Evolutionary conservation across 1,140 invertebrate genomes (phyloP), one percentile per base, ranked within the genome.

Genomic region (Drosophila eugracilis): DNA sequence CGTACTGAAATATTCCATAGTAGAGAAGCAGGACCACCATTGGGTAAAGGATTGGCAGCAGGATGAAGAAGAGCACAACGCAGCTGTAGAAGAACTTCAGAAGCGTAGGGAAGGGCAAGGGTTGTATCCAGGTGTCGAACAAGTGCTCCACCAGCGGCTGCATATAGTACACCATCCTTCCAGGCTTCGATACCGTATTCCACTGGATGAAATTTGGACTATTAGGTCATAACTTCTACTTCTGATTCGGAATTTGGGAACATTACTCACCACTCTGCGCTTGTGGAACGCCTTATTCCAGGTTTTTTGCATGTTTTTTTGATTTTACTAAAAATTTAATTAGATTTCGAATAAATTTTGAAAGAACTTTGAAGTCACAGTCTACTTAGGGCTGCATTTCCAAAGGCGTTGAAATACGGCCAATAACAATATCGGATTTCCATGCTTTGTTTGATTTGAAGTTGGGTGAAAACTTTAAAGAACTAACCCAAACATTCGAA

Each of bases 261-360:
- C 12, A 5, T 7, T 4, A 24, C 76, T 62, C 55, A 86, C 83
- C n/a, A 60, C 3, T 65, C 69, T 86, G 5, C 83, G 83, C 65
- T 86, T 86, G 42, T 86, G 83, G 21, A 88, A 26, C 4, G 83
- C 42, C 26, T 88, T 86, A 3, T 78, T 71, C 83, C 83, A 86
- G 12, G 65, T 78, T 48, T 86, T 78, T 10, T 36, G 74, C 83
- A 86, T 86, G 22, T 45, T 78, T 60, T 1, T 14, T 22, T 22
- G 39, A 15, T 37, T 58, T 3, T 0, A 58, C 28, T 4, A 5
- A 9, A 0, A 60, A 65, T 73, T 85, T 78, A 7, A 34, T 36
- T 28, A 14, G 4, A 19, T 44, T 10, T n/a, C n/a, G 0, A 22
- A 37, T 21, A 30, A 75, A 54, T 49, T 60, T 53, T 21, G 21